Evolutionary conservation across 2,113 vertebrate species (phyloP).

Genomic region (Psilopogon haemacephalus): DNA sequence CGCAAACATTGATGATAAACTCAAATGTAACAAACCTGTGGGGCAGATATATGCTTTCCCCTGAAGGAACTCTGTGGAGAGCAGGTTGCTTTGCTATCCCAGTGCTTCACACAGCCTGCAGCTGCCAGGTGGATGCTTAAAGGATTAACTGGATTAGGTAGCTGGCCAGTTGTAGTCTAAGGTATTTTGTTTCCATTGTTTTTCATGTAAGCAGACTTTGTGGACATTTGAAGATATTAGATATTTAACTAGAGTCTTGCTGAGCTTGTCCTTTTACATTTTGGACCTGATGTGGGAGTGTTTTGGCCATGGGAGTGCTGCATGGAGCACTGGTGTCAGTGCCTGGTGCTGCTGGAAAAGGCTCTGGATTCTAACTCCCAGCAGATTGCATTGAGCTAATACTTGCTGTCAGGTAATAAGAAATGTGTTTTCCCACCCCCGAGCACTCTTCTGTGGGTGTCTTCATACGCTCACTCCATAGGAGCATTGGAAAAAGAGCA

Average conservation of each 20-base stretch:
- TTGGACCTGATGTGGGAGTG: not conserved
- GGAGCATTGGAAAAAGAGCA: not conserved
- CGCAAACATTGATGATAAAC: not conserved
- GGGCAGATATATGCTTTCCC: not conserved
- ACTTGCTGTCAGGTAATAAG: too few species aligned
- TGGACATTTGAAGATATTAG: not conserved
- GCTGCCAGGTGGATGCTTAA: not conserved
- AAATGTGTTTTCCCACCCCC: not conserved
- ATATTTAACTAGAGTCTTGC: not conserved
- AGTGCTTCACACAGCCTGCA: not conserved
- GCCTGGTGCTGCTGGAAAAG: not conserved
- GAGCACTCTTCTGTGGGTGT: not conserved
- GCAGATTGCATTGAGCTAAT: not conserved
- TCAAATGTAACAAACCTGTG: accelerated
- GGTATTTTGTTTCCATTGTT: not conserved
- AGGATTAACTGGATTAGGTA: not conserved
- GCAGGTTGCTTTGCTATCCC: accelerated
- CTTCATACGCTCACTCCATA: accelerated
- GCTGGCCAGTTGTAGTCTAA: not conserved
- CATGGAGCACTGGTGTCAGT: not conserved
- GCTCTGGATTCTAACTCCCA: not conserved
- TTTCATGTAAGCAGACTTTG: not conserved
- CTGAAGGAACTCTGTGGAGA: not conserved
- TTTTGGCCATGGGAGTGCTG: not conserved
- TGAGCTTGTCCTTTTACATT: not conserved